Evolutionary conservation across 1,140 invertebrate species (phyloP), one percentile per base, ranked within the genome.

Genomic region (Littorina saxatilis): DNA sequence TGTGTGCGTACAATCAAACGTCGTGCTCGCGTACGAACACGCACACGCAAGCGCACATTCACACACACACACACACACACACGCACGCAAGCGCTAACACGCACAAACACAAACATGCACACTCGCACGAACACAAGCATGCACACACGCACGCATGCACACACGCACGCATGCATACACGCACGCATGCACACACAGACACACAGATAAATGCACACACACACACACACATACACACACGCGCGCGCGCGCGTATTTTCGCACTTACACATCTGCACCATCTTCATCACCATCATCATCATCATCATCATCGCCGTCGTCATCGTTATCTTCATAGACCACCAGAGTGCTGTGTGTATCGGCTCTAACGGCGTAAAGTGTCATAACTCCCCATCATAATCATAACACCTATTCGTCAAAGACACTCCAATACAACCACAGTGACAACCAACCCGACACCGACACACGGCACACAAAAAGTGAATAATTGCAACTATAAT

Each of bases 51-150:
- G n/a, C 55, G 23, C 55, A 27, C 55, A 27, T 23, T 13, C 55
- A 27, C 55, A 58, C 55, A 58, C 55, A 58, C 55, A 58, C 55
- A 58, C 55, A 58, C 55, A 58, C 55, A 58, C 55, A 58, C 55
- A 58, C 55, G n/a, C 55, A 58, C 55, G n/a, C 55, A 58, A 5
- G n/a, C 55, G n/a, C 55, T 13, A 4, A 58, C 55, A 58, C 55
- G n/a, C 55, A 58, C 55, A 58, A 9, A 58, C 55, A 58, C 55
- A 58, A 9, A 58, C 55, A 58, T 23, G n/a, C 55, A 58, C 55
- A 58, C 55, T 13, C 55, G n/a, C 55, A 58, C 55, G n/a, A 9
- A 58, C 55, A 58, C 55, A 58, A 9, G n/a, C 55, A 58, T 23
- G n/a, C 55, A 58, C 55, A 58, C 55, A 58, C 55, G n/a, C 55